Base-by-base conservation (phyloP, 2,797 vertebrate genomes). In the Neopelma chrysocephalum region DNA sequence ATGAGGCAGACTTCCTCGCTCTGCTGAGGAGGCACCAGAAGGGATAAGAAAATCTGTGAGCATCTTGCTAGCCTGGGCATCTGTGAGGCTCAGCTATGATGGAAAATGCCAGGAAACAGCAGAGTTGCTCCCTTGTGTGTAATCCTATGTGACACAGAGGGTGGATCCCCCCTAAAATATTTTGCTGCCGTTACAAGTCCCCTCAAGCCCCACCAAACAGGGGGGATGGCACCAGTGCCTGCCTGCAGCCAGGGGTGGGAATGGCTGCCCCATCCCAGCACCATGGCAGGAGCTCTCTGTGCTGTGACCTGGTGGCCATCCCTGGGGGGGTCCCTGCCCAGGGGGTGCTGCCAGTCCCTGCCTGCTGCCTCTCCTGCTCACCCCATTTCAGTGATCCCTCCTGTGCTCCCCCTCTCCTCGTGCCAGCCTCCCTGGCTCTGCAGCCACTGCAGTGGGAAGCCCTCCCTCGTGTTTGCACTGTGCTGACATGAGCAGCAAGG, bases 201-300 rank as follows among this genome's bases (percentile, higher is more conserved):
- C 36, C 80, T 72, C 2, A 7, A 51, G 29, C 60, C 25, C 15
- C 25, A 27, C 10, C 20, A 6, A 56, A n/a, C 0, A 4, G 19
- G 10, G 56, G 43, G 32, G 12, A 8, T 22, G 71, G 66, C 40
- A 38, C 6, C 50, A 47, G 31, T 2, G 2, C 54, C n/a, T 22
- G 40, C 5, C 53, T 27, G 45, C 2, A 47, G 45, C 4, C 23
- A 18, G 10, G 65, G 53, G 42, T 1, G 11, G 60, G n/a, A 94
- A 77, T 6, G 38, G 29, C 54, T 66, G 78, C 36, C 51, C 15
- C 26, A 51, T 5, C 26, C 48, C 70, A 32, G 62, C 57, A 23
- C 45, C 34, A 1, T 0, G 27, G n/a, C 10, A 0, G 1, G n/a
- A 61, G 32, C n/a, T 51, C 42, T 34, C 31, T 0, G 0, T 17